Base-by-base conservation (phyloP, 1,140 invertebrate species). In the Drosophila nigrodunni region DNA sequence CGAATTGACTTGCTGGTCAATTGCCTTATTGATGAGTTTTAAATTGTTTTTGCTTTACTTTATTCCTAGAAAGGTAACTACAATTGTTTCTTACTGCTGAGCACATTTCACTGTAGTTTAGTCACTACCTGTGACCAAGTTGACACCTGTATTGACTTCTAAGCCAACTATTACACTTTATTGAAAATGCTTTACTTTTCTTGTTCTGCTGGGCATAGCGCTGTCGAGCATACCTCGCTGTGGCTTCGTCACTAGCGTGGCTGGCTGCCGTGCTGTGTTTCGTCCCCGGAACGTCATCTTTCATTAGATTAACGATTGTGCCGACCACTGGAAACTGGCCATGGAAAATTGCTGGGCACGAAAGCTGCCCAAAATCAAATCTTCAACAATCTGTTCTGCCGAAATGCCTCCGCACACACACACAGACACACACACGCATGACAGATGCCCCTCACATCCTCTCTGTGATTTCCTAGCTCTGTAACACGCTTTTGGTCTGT, bases 221-320 rank as follows among this genome's bases (percentile, higher is more conserved):
- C 11, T 43, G 41, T 43, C 41, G 9, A 13, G 41, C 41, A 43
- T 7, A 43, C 41, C 7, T n/a, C 11, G 4, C n/a, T 39, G 37
- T 8, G 10, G 37, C 37, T 9, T 39, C 10, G 8, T 39, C 25
- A 30, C 25, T 30, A 30, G 3, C 25, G 37, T 39, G 7, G 37
- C 10, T 39, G 37, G 37, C 25, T 39, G 37, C 8, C 37, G 25
- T 30, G 37, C 37, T 39, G 37, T 39, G 41, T 10, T 30, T 3
- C 74, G 72, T 62, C 71, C 67, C 79, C 46, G 49, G 65, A 74
- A 88, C 74, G 85, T 89, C 83, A 88, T 88, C 80, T 88, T 88
- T 88, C 83, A 88, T 88, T 88, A 88, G 83, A 88, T 88, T 88
- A 88, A 88, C 83, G 83, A 88, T 88, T 88, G 80, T 72, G 60